These are phyloP conservation scores for Mallotus villosus DNA, from an alignment of 2,797 vertebrate species.

Conservation along the genomic window DNA sequence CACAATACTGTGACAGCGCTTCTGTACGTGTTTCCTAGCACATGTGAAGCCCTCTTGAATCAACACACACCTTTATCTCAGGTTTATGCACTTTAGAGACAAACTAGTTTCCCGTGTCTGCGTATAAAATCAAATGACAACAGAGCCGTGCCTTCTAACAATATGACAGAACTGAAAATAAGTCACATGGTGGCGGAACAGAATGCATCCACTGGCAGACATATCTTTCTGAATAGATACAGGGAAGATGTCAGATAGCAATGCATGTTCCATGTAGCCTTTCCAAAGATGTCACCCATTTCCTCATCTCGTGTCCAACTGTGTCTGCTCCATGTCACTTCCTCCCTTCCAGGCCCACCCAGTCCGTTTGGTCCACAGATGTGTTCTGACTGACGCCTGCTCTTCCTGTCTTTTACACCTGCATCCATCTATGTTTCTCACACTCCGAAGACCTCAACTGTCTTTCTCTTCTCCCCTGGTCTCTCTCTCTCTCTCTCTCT, in stretches of 20 bases:
- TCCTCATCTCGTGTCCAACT: background rate
- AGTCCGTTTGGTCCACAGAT: background rate
- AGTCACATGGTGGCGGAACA: background rate
- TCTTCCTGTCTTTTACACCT: no score
- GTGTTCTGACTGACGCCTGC: no score
- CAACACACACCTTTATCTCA: slow-evolving; percentile 39
- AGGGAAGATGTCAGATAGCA: background rate
- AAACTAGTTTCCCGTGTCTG: slow-evolving; percentile 7
- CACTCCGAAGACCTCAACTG: background rate
- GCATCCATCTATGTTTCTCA: no score
- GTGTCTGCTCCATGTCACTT: background rate
- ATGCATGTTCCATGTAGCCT: background rate
- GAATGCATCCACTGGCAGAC: background rate
- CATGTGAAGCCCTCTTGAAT: background rate
- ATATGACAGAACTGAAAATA: background rate
- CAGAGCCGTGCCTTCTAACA: background rate
- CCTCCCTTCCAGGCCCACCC: background rate
- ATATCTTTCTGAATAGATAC: background rate
- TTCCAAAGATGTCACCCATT: background rate
- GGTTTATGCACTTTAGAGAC: slow-evolving; percentile 24
- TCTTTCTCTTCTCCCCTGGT: background rate
- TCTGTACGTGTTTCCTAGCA: slow-evolving; percentile 10
- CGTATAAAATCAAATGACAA: background rate
- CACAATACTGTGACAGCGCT: slow-evolving; percentile 22
- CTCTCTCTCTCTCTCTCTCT: slow-evolving; percentile 15